Conservation (phyloP, 2,888 invertebrate species). For the Diaprepes abbreviatus region DNA sequence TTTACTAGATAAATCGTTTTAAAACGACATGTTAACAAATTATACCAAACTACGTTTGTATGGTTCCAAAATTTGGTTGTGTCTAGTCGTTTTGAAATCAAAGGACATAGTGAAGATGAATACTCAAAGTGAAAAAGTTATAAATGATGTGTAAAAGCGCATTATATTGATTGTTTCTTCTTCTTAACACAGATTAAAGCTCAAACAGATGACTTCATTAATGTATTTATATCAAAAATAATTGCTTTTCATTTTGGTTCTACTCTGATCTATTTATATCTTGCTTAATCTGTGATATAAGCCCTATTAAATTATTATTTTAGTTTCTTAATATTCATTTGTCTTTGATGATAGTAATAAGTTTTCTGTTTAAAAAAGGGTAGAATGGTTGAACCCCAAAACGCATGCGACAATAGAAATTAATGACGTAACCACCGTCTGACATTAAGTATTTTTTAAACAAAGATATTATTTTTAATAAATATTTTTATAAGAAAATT, state of each 20-base stretch:
- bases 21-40: too few species aligned
- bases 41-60: too few species aligned
- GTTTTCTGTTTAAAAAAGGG: neutral
- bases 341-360: neutral
- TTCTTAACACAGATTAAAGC: too few species aligned
- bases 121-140: constrained; percentile 54
- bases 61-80: too few species aligned
- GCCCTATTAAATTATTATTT: neutral
- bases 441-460: neutral
- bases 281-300: too few species aligned
- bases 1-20: too few species aligned
- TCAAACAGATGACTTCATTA: too few species aligned
- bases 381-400: neutral
- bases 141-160: constrained; percentile 45
- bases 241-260: too few species aligned
- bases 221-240: too few species aligned
- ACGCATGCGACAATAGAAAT: neutral
- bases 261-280: too few species aligned
- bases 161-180: too few species aligned
- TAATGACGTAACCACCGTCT: neutral
- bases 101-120: constrained; percentile 54
- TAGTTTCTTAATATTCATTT: neutral
- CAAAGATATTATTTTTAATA: neutral
- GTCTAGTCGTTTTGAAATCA: too few species aligned
- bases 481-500: neutral